phyloP scores from a whole-genome alignment of 2,797 vertebrate species.

The Sebastes taczanowskii region DNA sequence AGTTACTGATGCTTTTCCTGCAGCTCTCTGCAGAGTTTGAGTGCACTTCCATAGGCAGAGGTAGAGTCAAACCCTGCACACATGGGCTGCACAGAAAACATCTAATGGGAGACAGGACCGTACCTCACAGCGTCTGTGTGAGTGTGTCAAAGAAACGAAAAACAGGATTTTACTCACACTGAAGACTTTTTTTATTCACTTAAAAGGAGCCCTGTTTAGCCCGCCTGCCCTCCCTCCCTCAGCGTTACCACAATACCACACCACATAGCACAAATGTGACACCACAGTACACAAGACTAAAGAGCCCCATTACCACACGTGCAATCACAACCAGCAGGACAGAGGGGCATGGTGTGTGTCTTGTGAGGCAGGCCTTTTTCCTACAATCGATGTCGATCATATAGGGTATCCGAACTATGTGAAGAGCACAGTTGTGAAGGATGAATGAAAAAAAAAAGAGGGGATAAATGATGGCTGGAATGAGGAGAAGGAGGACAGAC shows the following conservation, averaged over 20 bases:
- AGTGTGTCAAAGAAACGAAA: constrained; percentile 38
- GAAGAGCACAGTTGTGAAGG: constrained; percentile 19
- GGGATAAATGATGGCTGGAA: constrained; percentile 5
- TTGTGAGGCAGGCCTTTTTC: constrained; percentile 9
- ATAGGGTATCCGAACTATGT: constrained; percentile 33
- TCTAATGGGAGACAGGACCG: constrained; percentile 59
- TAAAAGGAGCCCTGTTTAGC: constrained; percentile 53
- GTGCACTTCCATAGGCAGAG: constrained; percentile 28
- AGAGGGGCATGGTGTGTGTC: constrained; percentile 10
- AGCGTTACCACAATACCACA: constrained; percentile 51
- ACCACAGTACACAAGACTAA: constrained; percentile 43
- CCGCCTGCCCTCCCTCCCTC: constrained; percentile 23
- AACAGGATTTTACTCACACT: constrained; percentile 31
- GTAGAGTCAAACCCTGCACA: constrained; percentile 49
- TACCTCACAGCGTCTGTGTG: constrained; percentile 32
- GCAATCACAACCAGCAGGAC: constrained; percentile 65
- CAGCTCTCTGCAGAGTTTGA: constrained; percentile 37
- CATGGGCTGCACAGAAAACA: constrained; percentile 66
- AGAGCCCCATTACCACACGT: constrained; percentile 43
- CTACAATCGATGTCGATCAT: constrained; percentile 15
- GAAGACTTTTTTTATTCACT: constrained; percentile 46
- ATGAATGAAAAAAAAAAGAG: constrained; percentile 48
- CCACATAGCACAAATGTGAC: constrained; percentile 57
- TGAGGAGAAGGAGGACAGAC: constrained; percentile 43
- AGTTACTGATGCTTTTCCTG: constrained; percentile 50